A percentile compares a stretch with the other conserved stretches of the same genome.
Conservation (phyloP, 2,888 invertebrate genomes). For the Sesamia inferens region DNA sequence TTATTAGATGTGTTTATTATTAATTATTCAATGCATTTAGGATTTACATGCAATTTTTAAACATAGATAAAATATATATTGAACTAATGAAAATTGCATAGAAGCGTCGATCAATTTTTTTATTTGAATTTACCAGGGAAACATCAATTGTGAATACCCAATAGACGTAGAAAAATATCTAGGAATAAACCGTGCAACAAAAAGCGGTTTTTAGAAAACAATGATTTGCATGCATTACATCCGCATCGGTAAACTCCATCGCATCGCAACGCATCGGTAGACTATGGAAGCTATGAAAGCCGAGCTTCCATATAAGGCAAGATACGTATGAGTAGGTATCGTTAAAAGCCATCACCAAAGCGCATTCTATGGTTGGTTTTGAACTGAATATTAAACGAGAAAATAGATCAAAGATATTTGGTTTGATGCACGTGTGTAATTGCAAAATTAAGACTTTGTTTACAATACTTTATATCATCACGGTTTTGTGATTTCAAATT, state of each 20-base stretch:
- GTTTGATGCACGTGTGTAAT: neutral
- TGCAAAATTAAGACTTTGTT: neutral
- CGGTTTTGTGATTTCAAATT: neutral
- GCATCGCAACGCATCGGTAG: no score
- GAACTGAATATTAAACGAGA: constrained; percentile 67
- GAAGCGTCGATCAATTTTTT: neutral
- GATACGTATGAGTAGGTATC: constrained; percentile 66
- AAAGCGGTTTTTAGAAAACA: constrained; percentile 67
- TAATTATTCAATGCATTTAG: neutral
- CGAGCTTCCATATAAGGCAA: constrained; percentile 58
- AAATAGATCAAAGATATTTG: constrained; percentile 57
- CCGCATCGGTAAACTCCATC: constrained; percentile 70
- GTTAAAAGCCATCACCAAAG: constrained; percentile 77
- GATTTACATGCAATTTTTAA: neutral
- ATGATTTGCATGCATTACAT: constrained; percentile 68
- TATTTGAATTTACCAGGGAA: neutral
- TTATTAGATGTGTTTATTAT: neutral
- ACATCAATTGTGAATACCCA: neutral
- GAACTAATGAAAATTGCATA: neutral
- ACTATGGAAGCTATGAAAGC: constrained; percentile 70
- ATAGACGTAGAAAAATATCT: neutral
- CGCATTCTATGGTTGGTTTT: constrained; percentile 70
- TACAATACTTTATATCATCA: neutral
- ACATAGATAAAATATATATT: neutral
- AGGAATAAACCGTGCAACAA: constrained; percentile 17